Evolutionary conservation across 2,888 invertebrate genomes (phyloP).

Genomic region (Caenorhabditis becei): DNA sequence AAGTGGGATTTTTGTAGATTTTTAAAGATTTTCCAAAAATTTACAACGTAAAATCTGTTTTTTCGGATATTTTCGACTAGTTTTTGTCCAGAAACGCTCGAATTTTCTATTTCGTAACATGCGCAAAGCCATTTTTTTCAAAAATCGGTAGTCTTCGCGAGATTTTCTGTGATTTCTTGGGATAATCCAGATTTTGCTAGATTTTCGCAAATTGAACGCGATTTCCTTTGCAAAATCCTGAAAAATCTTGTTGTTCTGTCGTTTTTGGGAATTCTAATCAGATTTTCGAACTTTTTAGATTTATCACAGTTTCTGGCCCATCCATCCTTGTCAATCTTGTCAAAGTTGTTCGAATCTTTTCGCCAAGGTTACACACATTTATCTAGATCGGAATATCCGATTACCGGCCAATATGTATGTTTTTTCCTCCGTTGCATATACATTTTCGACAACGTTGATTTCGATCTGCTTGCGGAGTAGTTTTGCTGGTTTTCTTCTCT

Average conservation of each 20-base stretch:
- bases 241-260: too few species aligned
- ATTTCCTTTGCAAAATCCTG: too few species aligned
- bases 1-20: not conserved
- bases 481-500: not conserved
- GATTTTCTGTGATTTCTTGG: too few species aligned
- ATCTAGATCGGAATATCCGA: slow-evolving; percentile 4
- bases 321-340: not conserved
- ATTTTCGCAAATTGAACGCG: too few species aligned
- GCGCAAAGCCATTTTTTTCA: not conserved
- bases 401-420: not conserved
- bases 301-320: not conserved
- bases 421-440: slow-evolving; percentile 39
- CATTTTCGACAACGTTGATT: slow-evolving; percentile 6
- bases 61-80: too few species aligned
- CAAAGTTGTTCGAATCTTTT: not conserved
- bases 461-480: slow-evolving; percentile 20
- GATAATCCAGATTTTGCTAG: too few species aligned
- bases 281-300: too few species aligned
- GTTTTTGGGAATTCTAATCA: too few species aligned
- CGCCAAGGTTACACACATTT: not conserved
- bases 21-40: too few species aligned
- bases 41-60: too few species aligned
- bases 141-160: too few species aligned
- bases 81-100: not conserved
- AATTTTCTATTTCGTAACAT: not conserved